These are phyloP conservation scores for Zonotrichia leucophrys DNA, from an alignment of 2,113 vertebrate genomes.

Conservation along the genomic window DNA sequence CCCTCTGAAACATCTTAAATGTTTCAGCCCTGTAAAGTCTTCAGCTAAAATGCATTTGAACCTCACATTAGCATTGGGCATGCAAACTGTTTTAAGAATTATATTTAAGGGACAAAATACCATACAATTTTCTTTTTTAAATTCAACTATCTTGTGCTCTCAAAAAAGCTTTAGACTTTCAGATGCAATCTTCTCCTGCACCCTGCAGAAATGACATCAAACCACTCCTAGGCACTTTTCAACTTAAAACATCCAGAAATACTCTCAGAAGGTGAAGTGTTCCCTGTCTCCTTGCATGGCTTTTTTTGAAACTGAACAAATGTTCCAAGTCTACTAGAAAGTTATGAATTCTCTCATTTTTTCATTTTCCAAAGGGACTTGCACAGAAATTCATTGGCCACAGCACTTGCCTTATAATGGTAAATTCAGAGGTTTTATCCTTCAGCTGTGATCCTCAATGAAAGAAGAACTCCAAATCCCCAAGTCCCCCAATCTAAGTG, in stretches of 20 bases:
- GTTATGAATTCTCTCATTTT: not conserved
- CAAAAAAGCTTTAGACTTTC: not conserved
- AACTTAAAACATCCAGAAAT: not conserved
- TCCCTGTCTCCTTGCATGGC: not conserved
- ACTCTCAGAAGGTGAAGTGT: not conserved
- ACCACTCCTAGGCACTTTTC: not conserved
- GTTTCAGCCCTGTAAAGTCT: not conserved
- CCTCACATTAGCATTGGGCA: fast-evolving
- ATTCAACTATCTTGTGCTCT: not conserved
- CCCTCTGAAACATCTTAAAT: not conserved
- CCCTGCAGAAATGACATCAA: not conserved
- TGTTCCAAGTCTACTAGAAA: not conserved
- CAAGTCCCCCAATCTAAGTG: not conserved
- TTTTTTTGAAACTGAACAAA: not conserved
- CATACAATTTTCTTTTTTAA: not conserved
- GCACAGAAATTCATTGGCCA: not conserved
- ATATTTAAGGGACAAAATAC: not conserved
- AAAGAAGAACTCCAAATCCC: not conserved
- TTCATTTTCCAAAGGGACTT: not conserved
- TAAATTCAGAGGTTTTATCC: not conserved
- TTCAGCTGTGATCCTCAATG: not conserved
- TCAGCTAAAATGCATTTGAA: not conserved
- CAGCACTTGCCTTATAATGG: not conserved
- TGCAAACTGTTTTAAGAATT: not conserved
- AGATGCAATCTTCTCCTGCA: not conserved